Base-by-base conservation (phyloP, 2,888 invertebrate genomes). In the Eulithis testata region DNA sequence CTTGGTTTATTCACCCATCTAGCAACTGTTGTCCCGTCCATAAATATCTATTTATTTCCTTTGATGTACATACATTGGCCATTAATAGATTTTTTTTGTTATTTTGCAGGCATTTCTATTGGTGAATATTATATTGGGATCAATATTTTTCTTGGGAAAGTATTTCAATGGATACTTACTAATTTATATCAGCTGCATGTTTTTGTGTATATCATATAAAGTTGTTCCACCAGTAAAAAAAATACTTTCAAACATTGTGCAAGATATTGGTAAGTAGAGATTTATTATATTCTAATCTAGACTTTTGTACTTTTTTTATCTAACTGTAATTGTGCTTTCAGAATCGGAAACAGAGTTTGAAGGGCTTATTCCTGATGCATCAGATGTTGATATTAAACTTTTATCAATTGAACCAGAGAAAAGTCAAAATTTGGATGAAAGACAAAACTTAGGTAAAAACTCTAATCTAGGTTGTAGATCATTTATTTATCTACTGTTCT, bases 321-420 rank as follows among this genome's bases (percentile, higher is more conserved):
- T 12, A 12, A 47, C 14, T 47, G 47, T 49, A 9, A 11, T 50
- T 58, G 1, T 65, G 21, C 6, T 85, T 88, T 47, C 80, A 93
- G 93, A 91, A 76, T 90, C 89, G 57, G 93, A 93, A 71, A 74
- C 81, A 67, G 93, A 92, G 76, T 79, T 89, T 66, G 93, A 93
- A 75, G 89, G 85, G 60, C 86, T 93, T 47, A 86, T 93, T 54
- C 93, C 93, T 59, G 91, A 90, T 67, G 81, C 81, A 60, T 86
- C 90, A 62, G 91, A 91, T 69, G 77, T 81, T 60, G 86, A 92
- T 69, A 86, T 91, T 69, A 87, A 89, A 68, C 76, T 91, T 59
- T 72, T 93, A 21, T 87, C 89, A 36, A 86, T 93, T 79, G 93
- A 92, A 76, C 81, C 88, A 66, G 92, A 92, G 61, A 77, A 74